Percentiles rank a stretch among this genome's conserved stretches.
These are phyloP conservation scores for Copidosoma floridanum DNA, from an alignment of 1,140 invertebrate genomes.

Conservation along the genomic window DNA sequence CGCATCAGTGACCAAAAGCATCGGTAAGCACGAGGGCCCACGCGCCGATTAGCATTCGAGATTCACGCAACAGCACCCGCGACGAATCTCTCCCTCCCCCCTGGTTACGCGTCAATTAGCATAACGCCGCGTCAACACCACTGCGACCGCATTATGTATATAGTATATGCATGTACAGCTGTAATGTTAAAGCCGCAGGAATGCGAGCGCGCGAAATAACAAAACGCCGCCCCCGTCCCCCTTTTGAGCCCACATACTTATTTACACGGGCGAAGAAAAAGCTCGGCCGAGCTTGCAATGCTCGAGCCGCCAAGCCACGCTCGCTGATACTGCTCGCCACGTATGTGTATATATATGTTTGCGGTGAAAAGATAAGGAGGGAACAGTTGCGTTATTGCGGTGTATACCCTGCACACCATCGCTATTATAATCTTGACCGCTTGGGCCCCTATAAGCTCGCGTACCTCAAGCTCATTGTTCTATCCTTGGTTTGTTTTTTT, in stretches of 20 bases:
- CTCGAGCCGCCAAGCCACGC: constrained; percentile 34
- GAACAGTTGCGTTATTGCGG: too few relatives aligned
- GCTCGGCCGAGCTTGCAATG: constrained; percentile 38
- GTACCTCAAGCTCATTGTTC: too few relatives aligned
- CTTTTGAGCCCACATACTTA: too few relatives aligned
- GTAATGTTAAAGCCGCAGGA: neutral
- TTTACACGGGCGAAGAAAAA: constrained; percentile 25
- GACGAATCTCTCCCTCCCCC: too few relatives aligned
- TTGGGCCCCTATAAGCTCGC: too few relatives aligned
- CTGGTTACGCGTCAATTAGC: constrained; percentile 10
- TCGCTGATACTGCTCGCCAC: neutral
- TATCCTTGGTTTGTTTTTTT: too few relatives aligned
- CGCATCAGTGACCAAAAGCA: constrained; percentile 18
- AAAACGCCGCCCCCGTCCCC: constrained; percentile 3
- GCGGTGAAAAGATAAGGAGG: too few relatives aligned
- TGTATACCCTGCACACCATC: too few relatives aligned
- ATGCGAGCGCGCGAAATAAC: too few relatives aligned
- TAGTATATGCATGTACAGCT: neutral
- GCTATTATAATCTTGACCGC: too few relatives aligned
- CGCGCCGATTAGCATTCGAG: constrained; percentile 17
- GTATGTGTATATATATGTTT: too few relatives aligned
- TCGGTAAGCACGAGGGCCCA: constrained; percentile 7
- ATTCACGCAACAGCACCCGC: neutral
- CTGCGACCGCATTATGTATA: neutral
- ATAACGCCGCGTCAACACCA: constrained; percentile 2